Base-by-base conservation (phyloP, 92 coral and sea anemone species). In the Metridium senile region DNA sequence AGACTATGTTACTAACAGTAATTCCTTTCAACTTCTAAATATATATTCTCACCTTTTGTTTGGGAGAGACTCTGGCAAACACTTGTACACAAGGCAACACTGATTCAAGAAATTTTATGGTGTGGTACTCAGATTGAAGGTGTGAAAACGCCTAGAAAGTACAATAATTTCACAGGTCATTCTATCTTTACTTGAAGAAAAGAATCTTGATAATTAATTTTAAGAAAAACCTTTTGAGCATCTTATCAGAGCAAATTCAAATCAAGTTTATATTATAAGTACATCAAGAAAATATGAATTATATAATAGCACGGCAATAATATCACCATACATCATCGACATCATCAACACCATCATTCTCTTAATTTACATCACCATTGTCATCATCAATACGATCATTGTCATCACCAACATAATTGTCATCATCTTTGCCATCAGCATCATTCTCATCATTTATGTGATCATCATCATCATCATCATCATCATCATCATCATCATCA, bases 11-110 rank as follows among this genome's bases (percentile, higher is more conserved):
- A n/a, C n/a, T n/a, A n/a, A n/a, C n/a, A n/a, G n/a, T n/a, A n/a
- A n/a, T n/a, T n/a, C n/a, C n/a, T n/a, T n/a, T n/a, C n/a, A n/a
- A n/a, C n/a, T n/a, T n/a, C n/a, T n/a, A n/a, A n/a, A n/a, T 39
- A 6, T 39, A 13, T 63, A 28, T 28, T 57, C 68, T 2, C 34
- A 93, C 99, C 99, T 95, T 95, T 68, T 95, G 99, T 31, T 95
- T 95, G 18, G 99, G 99, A 11, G 97, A 97, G 27, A 95, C 99
- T 52, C 99, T 90, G 3, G 99, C 99, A 76, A 87, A 95, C 11
- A 95, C 99, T 71, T 91, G 87, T 17, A 95, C 87, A 46, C 70
- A 79, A 30, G 89, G 93, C 39, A 93, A 76, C 31, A 95, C 80
- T 33, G 83, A 69, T 56, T 87, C 83, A 51, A 94, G 90, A 46